A percentile compares a stretch with the other conserved stretches of the same genome.
phyloP scores from a whole-genome alignment of 1,140 invertebrate genomes.

The Anoplolepis gracilipes region DNA sequence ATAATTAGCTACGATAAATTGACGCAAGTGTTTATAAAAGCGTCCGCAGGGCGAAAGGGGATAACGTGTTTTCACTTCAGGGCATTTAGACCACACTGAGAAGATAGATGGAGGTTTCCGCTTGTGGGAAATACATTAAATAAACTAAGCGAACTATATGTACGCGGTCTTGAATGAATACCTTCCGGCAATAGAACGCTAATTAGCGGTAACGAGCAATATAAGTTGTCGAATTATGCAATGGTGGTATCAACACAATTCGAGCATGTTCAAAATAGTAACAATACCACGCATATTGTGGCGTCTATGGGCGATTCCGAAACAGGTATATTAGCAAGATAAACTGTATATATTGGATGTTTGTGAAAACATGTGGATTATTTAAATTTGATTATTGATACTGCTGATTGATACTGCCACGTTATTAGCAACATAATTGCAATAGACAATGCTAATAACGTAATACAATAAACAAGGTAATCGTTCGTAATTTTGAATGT shows the following conservation, averaged over 20 bases:
- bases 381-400: neutral
- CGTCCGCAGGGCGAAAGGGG: neutral
- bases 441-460: constrained; percentile 2
- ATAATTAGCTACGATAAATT: constrained; percentile 49
- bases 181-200: constrained; percentile 42
- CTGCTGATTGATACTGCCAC: neutral
- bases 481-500: neutral
- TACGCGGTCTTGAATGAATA: constrained; percentile 52
- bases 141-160: constrained; percentile 55
- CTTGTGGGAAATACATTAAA: constrained; percentile 54
- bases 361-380: constrained; percentile 39
- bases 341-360: constrained; percentile 28
- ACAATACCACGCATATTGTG: constrained; percentile 25
- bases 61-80: constrained; percentile 42
- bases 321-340: constrained; percentile 22
- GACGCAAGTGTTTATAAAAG: constrained; percentile 34
- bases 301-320: constrained; percentile 5
- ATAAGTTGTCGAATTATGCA: constrained; percentile 61
- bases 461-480: neutral
- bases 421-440: constrained; percentile 23
- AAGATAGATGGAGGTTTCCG: constrained; percentile 57
- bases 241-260: constrained; percentile 42
- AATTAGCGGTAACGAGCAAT: constrained; percentile 60
- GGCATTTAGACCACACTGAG: constrained; percentile 29
- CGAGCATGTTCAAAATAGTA: constrained; percentile 26